Evolutionary conservation across 2,113 vertebrate species (phyloP).

Genomic region (Ammodytes dubius): DNA sequence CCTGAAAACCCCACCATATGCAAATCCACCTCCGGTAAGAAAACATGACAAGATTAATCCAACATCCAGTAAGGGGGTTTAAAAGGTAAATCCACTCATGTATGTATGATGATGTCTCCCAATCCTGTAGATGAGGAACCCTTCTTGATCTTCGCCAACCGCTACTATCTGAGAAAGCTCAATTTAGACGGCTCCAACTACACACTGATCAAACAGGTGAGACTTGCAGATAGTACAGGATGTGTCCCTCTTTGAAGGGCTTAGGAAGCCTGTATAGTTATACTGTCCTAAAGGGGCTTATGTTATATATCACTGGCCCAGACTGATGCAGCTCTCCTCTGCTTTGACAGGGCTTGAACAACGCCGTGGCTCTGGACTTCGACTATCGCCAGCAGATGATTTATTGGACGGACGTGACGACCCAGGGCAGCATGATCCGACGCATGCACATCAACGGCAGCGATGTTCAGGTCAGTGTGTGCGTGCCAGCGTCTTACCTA

Average conservation of each 20-base stretch:
- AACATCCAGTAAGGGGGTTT: conserved; percentile 6
- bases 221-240: conserved; percentile 8
- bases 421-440: conserved; percentile 99
- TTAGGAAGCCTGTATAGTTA: not conserved
- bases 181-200: conserved; percentile 97
- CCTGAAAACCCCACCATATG: conserved; percentile 92
- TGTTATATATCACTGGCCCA: not conserved
- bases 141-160: conserved; percentile 98
- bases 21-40: conserved; percentile 93
- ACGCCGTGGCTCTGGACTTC: conserved; percentile 96
- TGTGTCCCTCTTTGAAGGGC: not conserved
- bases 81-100: conserved; percentile 31
- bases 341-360: conserved; percentile 92
- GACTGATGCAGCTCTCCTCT: conserved; percentile 39
- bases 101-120: not conserved
- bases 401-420: conserved; percentile 99
- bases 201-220: conserved; percentile 96
- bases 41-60: conserved; percentile 14
- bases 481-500: not conserved
- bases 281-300: not conserved
- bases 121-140: conserved; percentile 91
- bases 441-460: conserved; percentile 98
- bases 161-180: conserved; percentile 97
- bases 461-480: conserved; percentile 90
- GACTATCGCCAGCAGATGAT: conserved; percentile 97